These are phyloP conservation scores for Gadus macrocephalus DNA, from an alignment of 2,113 vertebrate genomes.

Conservation along the genomic window DNA sequence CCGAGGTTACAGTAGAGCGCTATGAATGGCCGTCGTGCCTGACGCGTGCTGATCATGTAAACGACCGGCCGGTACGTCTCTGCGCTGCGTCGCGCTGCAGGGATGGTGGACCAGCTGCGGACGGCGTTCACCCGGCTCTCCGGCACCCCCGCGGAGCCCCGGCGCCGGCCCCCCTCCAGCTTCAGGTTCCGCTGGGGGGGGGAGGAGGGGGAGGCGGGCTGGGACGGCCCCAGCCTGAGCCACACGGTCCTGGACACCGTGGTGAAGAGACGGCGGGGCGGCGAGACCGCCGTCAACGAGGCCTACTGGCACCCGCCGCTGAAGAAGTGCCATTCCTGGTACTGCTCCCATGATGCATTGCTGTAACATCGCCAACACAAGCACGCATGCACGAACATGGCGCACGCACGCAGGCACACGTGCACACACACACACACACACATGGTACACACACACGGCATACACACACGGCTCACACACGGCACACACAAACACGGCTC, in stretches of 20 bases:
- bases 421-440: too few relatives aligned
- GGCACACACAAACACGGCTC: too few relatives aligned
- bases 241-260: conserved; percentile 70
- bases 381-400: too few relatives aligned
- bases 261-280: conserved; percentile 53
- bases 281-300: conserved; percentile 52
- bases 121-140: conserved; percentile 75
- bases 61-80: neutral
- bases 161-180: conserved; percentile 66
- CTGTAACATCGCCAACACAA: too few relatives aligned
- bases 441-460: too few relatives aligned
- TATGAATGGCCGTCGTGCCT: neutral
- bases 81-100: conserved; percentile 53
- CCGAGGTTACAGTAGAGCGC: neutral
- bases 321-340: conserved; percentile 51
- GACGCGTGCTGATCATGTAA: neutral
- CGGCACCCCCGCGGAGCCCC: conserved; percentile 28
- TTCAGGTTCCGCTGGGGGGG: conserved; percentile 85
- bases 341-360: too few relatives aligned
- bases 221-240: conserved; percentile 74
- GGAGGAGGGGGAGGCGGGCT: conserved; percentile 37
- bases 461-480: too few relatives aligned
- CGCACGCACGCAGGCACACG: too few relatives aligned
- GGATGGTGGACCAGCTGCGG: conserved; percentile 76
- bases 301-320: conserved; percentile 80